phyloP scores from a whole-genome alignment of 2,797 vertebrate genomes.

The Lutjanus argentimaculatus region DNA sequence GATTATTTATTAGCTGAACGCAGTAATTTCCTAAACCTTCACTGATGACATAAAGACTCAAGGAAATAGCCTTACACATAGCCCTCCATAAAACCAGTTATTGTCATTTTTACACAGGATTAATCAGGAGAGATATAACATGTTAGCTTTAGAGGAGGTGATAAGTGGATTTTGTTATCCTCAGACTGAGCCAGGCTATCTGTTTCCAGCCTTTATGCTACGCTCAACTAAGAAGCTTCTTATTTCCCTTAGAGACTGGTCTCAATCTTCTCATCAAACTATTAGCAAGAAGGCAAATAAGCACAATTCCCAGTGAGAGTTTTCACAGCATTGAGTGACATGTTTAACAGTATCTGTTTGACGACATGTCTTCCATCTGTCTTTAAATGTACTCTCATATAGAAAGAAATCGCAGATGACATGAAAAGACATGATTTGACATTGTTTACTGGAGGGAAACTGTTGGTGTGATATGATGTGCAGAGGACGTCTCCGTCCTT shows the following conservation, averaged over 20 bases:
- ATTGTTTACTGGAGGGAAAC: conserved; percentile 5
- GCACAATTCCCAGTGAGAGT: background rate
- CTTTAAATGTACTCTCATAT: background rate
- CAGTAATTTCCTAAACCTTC: no score
- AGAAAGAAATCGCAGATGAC: background rate
- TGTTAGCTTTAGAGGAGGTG: no score
- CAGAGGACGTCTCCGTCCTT: background rate
- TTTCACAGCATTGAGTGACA: background rate
- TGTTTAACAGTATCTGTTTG: background rate
- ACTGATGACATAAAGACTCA: no score
- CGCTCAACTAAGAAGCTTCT: background rate
- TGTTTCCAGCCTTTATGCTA: no score
- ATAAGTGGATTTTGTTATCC: no score
- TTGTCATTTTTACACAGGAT: no score
- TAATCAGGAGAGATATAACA: no score
- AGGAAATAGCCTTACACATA: no score
- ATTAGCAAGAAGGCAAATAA: background rate
- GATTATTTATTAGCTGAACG: no score
- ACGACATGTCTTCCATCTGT: background rate
- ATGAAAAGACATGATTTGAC: background rate
- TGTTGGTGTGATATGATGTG: background rate
- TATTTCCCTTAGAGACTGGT: background rate
- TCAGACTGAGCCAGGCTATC: no score
- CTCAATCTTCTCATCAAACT: background rate
- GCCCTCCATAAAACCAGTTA: no score